Percentiles rank a stretch among this genome's conserved stretches.
Evolutionary conservation across 2,888 invertebrate species (phyloP).

Genomic region (Macaria liturata): DNA sequence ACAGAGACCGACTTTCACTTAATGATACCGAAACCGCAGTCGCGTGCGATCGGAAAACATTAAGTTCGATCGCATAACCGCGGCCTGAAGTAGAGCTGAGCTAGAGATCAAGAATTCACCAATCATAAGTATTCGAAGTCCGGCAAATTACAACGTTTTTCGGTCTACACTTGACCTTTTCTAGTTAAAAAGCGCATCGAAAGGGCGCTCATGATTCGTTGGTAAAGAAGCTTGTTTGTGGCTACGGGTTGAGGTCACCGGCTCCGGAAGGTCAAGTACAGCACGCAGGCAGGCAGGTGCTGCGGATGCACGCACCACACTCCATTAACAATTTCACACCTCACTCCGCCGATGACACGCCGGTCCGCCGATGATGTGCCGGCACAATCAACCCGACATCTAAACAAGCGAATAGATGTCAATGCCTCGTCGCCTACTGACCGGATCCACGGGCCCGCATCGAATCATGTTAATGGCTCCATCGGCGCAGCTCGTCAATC

Average conservation of each 20-base stretch:
- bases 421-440: background rate
- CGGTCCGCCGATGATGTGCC: background rate
- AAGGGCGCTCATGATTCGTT: conserved; percentile 19
- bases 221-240: background rate
- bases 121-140: background rate
- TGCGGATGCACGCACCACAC: conserved; percentile 16
- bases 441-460: conserved; percentile 3
- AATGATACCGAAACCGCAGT: conserved; percentile 28
- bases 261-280: conserved; percentile 25
- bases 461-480: conserved; percentile 15
- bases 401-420: background rate
- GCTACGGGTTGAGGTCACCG: conserved; percentile 1
- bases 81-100: background rate
- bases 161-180: conserved; percentile 12
- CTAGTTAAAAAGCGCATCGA: conserved; percentile 13
- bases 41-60: conserved; percentile 24
- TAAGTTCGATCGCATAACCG: conserved; percentile 1
- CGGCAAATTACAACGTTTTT: background rate
- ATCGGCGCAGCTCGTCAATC: conserved; percentile 10
- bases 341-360: conserved; percentile 8
- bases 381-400: background rate
- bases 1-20: conserved; percentile 32
- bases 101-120: background rate
- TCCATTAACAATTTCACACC: conserved; percentile 19
- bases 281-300: conserved; percentile 19